Conservation (phyloP, 2,888 invertebrate species). For the Cremastobaeus sp. region DNA sequence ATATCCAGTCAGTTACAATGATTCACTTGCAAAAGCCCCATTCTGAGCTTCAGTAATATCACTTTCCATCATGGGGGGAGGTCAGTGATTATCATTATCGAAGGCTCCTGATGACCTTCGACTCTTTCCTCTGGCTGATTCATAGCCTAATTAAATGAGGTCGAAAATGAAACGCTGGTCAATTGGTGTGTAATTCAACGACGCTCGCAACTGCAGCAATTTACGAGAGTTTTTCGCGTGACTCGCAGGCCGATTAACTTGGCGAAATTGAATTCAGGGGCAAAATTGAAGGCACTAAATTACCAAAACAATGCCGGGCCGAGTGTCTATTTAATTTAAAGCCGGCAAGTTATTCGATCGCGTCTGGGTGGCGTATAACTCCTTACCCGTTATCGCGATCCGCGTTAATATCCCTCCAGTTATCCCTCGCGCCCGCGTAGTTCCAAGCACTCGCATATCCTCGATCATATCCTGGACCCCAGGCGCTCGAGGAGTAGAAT, state of each 20-base stretch:
- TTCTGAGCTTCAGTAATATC: too few species aligned
- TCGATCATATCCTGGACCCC: conserved; percentile 68
- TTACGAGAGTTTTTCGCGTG: neutral
- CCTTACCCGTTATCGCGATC: conserved; percentile 67
- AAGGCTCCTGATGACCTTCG: too few species aligned
- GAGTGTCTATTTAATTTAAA: conserved; percentile 40
- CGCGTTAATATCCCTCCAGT: conserved; percentile 68
- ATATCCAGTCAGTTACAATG: too few species aligned
- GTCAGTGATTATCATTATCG: too few species aligned
- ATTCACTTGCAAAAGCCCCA: too few species aligned
- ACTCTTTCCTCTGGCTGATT: too few species aligned
- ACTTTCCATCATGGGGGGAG: too few species aligned
- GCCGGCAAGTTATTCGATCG: conserved; percentile 37
- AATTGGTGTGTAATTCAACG: neutral
- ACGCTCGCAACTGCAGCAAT: neutral
- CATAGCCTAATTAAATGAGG: neutral
- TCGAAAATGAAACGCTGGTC: neutral
- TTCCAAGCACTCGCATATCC: conserved; percentile 72
- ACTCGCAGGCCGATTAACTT: conserved; percentile 9
- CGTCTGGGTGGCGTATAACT: conserved; percentile 23
- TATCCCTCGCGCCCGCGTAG: conserved; percentile 68
- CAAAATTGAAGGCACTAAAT: conserved; percentile 43
- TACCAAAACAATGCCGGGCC: conserved; percentile 42
- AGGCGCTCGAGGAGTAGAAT: conserved; percentile 65
- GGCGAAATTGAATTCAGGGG: conserved; percentile 26